Conservation (phyloP, 2,888 invertebrate species). For the Parthenolecanium corni region DNA sequence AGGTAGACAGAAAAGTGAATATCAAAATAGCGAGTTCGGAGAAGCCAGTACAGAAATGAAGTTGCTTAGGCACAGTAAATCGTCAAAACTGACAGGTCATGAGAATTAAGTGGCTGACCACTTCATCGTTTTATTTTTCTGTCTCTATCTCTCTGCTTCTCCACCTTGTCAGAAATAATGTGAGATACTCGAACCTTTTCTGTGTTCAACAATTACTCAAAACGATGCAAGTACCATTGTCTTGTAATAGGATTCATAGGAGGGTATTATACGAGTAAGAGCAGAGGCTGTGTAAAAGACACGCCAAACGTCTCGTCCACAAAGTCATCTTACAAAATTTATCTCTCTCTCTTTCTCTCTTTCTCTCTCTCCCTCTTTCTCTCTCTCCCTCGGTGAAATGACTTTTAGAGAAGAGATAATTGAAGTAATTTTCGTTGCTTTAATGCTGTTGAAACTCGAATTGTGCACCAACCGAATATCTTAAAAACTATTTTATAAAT, state of each 20-base stretch:
- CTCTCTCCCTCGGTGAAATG: background rate
- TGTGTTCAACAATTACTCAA: conserved; percentile 20
- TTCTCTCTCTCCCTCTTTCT: background rate
- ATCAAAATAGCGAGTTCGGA: too few species aligned
- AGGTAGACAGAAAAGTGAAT: too few species aligned
- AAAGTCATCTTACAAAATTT: conserved; percentile 9
- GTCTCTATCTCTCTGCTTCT: too few species aligned
- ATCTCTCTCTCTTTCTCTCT: too few species aligned
- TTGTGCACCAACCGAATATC: too few species aligned
- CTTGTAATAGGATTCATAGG: conserved; percentile 22
- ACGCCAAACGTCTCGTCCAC: background rate
- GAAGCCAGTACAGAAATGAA: background rate
- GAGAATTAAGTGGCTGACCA: conserved; percentile 26
- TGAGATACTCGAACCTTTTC: conserved; percentile 21
- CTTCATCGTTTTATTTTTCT: background rate
- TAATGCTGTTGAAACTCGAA: background rate
- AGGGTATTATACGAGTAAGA: too few species aligned
- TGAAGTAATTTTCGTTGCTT: conserved; percentile 7
- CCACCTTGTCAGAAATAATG: conserved; percentile 13
- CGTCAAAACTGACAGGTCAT: conserved; percentile 26
- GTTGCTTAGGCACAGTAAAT: conserved; percentile 5
- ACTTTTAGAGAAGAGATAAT: conserved; percentile 6
- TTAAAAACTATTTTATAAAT: too few species aligned
- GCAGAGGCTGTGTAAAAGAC: too few species aligned
- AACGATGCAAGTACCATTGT: conserved; percentile 17